Evolutionary conservation across 2,888 invertebrate genomes (phyloP).

Genomic region (Euplagia quadripunctaria): DNA sequence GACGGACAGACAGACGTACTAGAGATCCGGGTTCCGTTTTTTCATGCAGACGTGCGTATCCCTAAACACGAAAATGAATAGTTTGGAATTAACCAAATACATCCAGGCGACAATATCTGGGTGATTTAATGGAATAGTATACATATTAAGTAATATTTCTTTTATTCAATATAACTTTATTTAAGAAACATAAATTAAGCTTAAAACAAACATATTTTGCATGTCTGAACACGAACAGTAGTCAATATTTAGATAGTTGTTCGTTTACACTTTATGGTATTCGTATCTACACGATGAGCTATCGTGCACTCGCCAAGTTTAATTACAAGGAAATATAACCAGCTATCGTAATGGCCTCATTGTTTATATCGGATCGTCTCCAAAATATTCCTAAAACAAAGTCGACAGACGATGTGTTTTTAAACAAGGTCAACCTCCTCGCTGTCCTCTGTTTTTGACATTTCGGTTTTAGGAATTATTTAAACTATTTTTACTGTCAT

Average conservation of each 20-base stretch:
- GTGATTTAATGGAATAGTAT: too few relatives aligned
- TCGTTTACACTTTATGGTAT: background rate
- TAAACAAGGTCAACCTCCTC: conserved; percentile 37
- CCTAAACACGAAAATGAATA: too few relatives aligned
- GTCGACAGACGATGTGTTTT: conserved; percentile 29
- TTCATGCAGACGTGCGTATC: too few relatives aligned
- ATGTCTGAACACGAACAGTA: background rate
- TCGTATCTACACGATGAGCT: background rate
- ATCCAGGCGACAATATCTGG: too few relatives aligned
- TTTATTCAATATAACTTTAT: too few relatives aligned
- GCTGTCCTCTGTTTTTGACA: conserved; percentile 21
- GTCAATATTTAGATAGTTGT: background rate
- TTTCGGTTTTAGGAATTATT: too few relatives aligned
- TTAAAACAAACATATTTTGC: too few relatives aligned
- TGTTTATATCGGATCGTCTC: conserved; percentile 25
- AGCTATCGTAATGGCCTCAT: conserved; percentile 19
- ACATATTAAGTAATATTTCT: too few relatives aligned
- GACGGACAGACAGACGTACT: too few relatives aligned
- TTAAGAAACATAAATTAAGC: too few relatives aligned
- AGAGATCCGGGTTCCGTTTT: too few relatives aligned
- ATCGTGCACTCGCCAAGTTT: conserved; percentile 5
- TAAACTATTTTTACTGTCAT: background rate
- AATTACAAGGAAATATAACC: conserved; percentile 21
- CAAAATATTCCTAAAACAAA: conserved; percentile 35
- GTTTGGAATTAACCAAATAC: too few relatives aligned